phyloP scores from a whole-genome alignment of 2,888 invertebrate species.

The Magallana nippona region DNA sequence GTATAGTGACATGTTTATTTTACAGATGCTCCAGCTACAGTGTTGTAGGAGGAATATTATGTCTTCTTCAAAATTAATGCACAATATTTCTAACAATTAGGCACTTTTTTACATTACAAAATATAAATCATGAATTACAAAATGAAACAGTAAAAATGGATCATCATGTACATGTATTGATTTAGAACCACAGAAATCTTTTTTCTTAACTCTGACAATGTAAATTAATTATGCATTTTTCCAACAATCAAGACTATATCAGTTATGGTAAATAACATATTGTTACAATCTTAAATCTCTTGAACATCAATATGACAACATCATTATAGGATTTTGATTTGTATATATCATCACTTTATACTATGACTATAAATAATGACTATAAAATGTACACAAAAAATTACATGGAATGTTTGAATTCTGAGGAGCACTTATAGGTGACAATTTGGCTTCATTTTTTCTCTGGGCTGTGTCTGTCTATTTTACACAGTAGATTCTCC shows the following conservation, averaged over 20 bases:
- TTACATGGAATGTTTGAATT: not conserved
- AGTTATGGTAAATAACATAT: not conserved
- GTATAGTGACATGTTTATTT: not conserved
- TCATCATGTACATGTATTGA: not conserved
- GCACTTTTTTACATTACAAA: not conserved
- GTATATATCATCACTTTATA: conserved; percentile 1
- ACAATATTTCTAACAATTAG: not conserved
- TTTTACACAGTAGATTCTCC: no score
- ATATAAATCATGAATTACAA: no score
- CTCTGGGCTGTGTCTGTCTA: no score
- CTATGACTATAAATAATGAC: conserved; percentile 13
- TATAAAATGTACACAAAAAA: not conserved
- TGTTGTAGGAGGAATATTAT: not conserved
- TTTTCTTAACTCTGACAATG: not conserved
- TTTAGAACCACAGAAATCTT: not conserved
- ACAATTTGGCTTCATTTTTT: not conserved
- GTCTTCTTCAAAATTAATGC: not conserved
- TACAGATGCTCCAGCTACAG: not conserved
- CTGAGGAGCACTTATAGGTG: not conserved
- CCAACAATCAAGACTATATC: not conserved
- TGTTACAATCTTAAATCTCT: not conserved
- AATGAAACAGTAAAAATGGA: no score
- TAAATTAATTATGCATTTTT: not conserved
- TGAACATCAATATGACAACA: not conserved
- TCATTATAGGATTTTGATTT: not conserved